phyloP scores from a whole-genome alignment of 2,797 vertebrate species.

The Harpagifer antarcticus region DNA sequence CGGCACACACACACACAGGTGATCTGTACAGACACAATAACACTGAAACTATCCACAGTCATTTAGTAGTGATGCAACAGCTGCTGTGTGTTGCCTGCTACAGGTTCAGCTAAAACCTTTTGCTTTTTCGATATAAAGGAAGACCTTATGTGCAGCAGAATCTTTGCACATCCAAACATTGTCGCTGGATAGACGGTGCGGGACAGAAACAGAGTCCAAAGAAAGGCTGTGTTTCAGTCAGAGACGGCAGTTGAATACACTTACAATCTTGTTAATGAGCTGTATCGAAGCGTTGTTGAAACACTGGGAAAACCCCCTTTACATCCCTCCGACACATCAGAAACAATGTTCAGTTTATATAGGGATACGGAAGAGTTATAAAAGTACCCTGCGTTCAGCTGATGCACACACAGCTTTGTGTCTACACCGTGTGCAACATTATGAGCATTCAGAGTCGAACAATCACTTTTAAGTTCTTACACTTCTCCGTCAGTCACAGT shows the following conservation, averaged over 20 bases:
- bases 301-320: not conserved
- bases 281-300: not conserved
- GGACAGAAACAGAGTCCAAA: not conserved
- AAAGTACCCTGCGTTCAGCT: slow-evolving; percentile 51
- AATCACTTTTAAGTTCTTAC: not conserved
- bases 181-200: not conserved
- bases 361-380: not conserved
- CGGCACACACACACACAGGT: not conserved
- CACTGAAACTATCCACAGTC: not conserved
- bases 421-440: not conserved
- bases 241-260: slow-evolving; percentile 4
- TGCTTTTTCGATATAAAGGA: slow-evolving; percentile 16
- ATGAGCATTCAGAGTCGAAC: not conserved
- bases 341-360: not conserved
- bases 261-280: slow-evolving; percentile 30
- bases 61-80: slow-evolving; percentile 2
- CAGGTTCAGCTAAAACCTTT: slow-evolving; percentile 6
- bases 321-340: not conserved
- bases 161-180: slow-evolving; percentile 23
- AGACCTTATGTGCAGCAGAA: slow-evolving; percentile 6
- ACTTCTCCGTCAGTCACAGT: not conserved
- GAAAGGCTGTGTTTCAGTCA: slow-evolving; percentile 22
- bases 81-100: slow-evolving; percentile 13
- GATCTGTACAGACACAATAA: not conserved
- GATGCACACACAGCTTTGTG: slow-evolving; percentile 14